Evolutionary conservation across 2,888 invertebrate genomes (phyloP), one percentile per base, ranked within the genome.

Genomic region (Dolomedes plantarius): DNA sequence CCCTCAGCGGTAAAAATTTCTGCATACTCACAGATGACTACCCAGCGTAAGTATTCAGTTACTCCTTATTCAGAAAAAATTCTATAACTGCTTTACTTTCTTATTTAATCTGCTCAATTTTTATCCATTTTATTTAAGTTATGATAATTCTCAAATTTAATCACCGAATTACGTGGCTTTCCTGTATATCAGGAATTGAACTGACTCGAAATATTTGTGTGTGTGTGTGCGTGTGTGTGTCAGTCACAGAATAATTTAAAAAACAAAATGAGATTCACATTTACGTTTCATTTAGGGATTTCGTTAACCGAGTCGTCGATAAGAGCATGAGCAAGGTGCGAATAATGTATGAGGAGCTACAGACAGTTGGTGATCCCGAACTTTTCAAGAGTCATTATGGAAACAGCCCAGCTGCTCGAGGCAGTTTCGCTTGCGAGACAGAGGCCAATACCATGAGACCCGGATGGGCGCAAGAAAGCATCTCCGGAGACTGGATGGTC

Each of bases 401-500:
- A 0, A 83, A 89, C 76, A 88, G 87, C 67, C 78, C 85, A 9
- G 89, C 89, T 1, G 88, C 89, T 0, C 36, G 87, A 31, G 89
- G 89, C 9, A 86, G 85, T 46, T 89, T 89, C 36, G 89, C 89
- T 1, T 89, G 89, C 56, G 88, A 89, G 50, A 89, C 89, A 9
- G 71, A 88, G 36, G 79, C 89, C 11, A 80, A 81, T 39, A 69
- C 76, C 11, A 86, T 89, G 87, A 80, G 88, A 62, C 89, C 89
- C 5, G 89, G 89, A 41, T 89, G 89, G 89, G 89, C 89, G 5
- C 88, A 88, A 28, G 88, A 89, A 13, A 89, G 79, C n/a, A 92
- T 94, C n/a, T 88, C 87, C 28, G 93, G 93, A 13, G 92, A 94
- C 87, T 95, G 95, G 95, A 92, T 94, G 89, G 93, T 93, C 74